Percentiles rank a stretch among this genome's conserved stretches.
Conservation (phyloP, 2,113 vertebrate species). For the Prionailurus bengalensis region DNA sequence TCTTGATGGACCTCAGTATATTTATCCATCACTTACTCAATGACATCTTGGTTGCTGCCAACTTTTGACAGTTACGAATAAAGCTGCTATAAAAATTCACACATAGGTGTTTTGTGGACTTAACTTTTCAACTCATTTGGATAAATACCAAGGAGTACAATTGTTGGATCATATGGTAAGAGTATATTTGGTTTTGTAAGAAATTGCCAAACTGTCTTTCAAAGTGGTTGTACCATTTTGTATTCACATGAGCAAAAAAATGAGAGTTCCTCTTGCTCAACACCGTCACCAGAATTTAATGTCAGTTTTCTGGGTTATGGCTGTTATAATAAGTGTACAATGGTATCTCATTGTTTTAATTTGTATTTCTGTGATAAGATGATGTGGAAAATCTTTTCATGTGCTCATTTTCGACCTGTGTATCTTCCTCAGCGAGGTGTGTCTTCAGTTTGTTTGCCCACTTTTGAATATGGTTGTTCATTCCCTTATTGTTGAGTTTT, state of each 20-base stretch:
- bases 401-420: neutral
- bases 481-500: neutral
- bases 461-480: neutral
- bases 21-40: neutral
- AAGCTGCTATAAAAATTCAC: neutral
- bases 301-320: neutral
- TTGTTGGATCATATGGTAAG: neutral
- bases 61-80: neutral
- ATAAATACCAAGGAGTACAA: neutral
- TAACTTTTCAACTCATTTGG: neutral
- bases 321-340: no score
- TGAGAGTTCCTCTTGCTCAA: neutral
- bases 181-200: neutral
- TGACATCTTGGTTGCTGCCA: neutral
- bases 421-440: neutral
- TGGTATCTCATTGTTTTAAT: neutral
- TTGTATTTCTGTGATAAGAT: neutral
- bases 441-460: neutral
- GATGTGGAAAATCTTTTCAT: no score
- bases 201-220: neutral
- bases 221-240: neutral
- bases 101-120: neutral
- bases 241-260: neutral
- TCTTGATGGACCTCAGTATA: neutral
- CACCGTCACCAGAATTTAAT: neutral